A percentile compares a stretch with the other conserved stretches of the same genome.
Evolutionary conservation across 2,888 invertebrate species (phyloP).

Genomic region (Dendrolimus pini): DNA sequence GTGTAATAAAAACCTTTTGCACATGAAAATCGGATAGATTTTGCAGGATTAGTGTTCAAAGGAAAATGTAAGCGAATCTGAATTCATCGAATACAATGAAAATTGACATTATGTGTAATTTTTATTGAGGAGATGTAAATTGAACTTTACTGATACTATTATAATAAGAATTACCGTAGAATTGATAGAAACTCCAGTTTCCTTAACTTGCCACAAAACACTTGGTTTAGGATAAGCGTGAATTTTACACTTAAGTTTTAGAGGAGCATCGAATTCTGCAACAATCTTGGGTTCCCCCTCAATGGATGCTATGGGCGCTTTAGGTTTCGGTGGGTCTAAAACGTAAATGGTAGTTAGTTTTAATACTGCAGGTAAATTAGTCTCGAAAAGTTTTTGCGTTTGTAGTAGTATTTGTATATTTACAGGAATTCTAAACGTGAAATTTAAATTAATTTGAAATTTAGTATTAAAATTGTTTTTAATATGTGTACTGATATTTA

Average conservation of each 20-base stretch:
- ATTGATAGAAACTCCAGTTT: constrained; percentile 13
- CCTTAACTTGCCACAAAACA: constrained; percentile 33
- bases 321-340: constrained; percentile 2
- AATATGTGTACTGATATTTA: too few species aligned
- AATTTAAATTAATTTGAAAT: too few species aligned
- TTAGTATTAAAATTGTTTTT: too few species aligned
- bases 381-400: neutral
- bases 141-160: too few species aligned
- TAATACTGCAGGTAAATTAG: too few species aligned
- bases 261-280: constrained; percentile 18
- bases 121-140: too few species aligned
- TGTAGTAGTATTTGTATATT: neutral
- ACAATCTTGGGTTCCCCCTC: constrained; percentile 17
- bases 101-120: too few species aligned
- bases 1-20: too few species aligned
- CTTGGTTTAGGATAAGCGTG: constrained; percentile 38
- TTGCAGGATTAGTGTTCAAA: too few species aligned
- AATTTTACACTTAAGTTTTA: constrained; percentile 37
- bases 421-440: neutral
- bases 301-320: constrained; percentile 25
- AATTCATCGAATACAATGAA: too few species aligned
- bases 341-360: neutral
- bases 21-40: too few species aligned
- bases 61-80: too few species aligned
- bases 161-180: constrained; percentile 17